Evolutionary conservation across 1,140 invertebrate species (phyloP).

Genomic region (Ditylenchus dipsaci): DNA sequence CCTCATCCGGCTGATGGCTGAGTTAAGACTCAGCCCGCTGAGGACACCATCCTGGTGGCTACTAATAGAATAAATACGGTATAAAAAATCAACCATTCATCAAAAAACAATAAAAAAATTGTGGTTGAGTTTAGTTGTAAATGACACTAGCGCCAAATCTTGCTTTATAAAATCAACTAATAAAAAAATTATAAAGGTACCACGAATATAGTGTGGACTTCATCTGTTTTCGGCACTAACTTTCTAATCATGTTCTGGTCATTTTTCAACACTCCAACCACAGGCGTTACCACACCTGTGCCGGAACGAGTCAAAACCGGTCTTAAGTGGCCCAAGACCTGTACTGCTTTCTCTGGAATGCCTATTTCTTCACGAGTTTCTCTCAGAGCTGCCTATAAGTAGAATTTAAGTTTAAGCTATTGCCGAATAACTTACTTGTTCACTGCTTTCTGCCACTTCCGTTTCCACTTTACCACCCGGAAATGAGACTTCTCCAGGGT

Average conservation of each 20-base stretch:
- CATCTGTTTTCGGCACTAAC: not conserved
- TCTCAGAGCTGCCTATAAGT: not conserved
- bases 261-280: not conserved
- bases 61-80: too few species aligned
- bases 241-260: not conserved
- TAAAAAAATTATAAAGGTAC: not conserved
- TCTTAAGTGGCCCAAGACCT: not conserved
- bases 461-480: not conserved
- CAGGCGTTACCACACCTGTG: not conserved
- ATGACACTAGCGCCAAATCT: not conserved
- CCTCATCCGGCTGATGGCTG: too few species aligned
- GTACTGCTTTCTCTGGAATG: not conserved
- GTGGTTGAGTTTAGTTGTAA: too few species aligned
- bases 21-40: too few species aligned
- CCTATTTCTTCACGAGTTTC: constrained; percentile 2
- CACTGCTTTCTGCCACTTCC: not conserved
- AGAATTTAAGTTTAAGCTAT: too few species aligned
- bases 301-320: not conserved
- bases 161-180: not conserved
- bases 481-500: not conserved
- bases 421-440: too few species aligned
- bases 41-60: too few species aligned
- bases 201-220: not conserved
- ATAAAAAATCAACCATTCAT: not conserved
- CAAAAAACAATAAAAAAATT: not conserved